phyloP scores from a whole-genome alignment of 2,888 invertebrate species.

The Cheilosia pagana region DNA sequence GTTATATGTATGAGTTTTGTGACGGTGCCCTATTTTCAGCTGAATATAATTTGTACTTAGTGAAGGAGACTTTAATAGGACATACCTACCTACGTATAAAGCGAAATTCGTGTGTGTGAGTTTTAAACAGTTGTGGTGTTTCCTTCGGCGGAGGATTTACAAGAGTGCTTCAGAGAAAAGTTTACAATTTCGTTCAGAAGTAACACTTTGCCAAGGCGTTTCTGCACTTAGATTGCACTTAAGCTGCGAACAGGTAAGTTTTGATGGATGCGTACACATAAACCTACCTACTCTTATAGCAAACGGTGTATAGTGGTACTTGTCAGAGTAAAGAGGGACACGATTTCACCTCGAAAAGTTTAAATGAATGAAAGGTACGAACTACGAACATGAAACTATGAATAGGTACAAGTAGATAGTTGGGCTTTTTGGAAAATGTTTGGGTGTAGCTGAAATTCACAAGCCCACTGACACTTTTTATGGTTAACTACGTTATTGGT shows the following conservation, averaged over 20 bases:
- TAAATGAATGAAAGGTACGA: too few species aligned
- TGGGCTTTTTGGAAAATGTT: too few species aligned
- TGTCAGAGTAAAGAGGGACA: too few species aligned
- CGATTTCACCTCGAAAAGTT: too few species aligned
- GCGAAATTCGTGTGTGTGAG: conserved; percentile 6
- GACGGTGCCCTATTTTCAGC: conserved; percentile 58
- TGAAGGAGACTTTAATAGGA: conserved; percentile 31
- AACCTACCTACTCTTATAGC: background rate
- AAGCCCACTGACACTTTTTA: too few species aligned
- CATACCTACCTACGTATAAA: conserved; percentile 11
- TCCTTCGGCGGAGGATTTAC: conserved; percentile 1
- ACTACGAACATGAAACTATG: too few species aligned
- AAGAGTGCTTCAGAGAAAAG: conserved; percentile 12
- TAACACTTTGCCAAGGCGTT: conserved; percentile 16
- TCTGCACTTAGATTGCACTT: conserved; percentile 20
- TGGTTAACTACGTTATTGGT: too few species aligned
- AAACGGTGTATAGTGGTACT: too few species aligned
- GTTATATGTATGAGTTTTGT: conserved; percentile 22
- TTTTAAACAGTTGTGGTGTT: conserved; percentile 4
- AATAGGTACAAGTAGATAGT: too few species aligned
- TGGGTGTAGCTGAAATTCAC: too few species aligned
- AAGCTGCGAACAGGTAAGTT: conserved; percentile 53
- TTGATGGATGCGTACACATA: background rate
- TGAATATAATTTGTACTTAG: conserved; percentile 39
- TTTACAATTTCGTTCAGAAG: background rate